These are phyloP conservation scores for Brenthis daphne DNA, from an alignment of 2,888 invertebrate species.

Conservation along the genomic window DNA sequence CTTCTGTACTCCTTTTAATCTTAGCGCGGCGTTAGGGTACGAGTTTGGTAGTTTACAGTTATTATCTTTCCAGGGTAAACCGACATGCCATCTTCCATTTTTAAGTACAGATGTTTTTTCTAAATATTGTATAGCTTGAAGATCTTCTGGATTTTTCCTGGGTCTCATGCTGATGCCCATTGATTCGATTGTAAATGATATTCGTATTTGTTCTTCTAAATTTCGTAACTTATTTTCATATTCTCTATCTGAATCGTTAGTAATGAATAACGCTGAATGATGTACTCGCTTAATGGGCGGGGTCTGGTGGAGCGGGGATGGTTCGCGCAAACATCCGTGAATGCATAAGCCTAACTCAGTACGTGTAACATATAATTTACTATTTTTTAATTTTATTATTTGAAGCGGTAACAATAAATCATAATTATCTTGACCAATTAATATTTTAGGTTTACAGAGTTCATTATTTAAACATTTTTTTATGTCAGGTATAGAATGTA, in stretches of 20 bases:
- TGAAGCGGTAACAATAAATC: constrained; percentile 42
- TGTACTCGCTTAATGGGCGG: neutral
- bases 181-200: neutral
- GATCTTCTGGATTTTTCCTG: constrained; percentile 17
- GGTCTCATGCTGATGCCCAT: neutral
- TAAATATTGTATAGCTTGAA: constrained; percentile 31
- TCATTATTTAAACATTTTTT: constrained; percentile 17
- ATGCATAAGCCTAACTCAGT: constrained; percentile 17
- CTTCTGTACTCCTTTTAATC: constrained; percentile 38
- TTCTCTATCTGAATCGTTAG: neutral
- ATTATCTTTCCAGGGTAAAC: constrained; percentile 41
- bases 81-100: constrained; percentile 40
- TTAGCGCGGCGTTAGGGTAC: constrained; percentile 31
- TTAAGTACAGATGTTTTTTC: constrained; percentile 34
- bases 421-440: constrained; percentile 48
- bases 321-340: constrained; percentile 10
- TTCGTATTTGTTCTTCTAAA: neutral
- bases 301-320: neutral
- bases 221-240: neutral
- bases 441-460: constrained; percentile 40
- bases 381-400: constrained; percentile 11
- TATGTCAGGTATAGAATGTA: constrained; percentile 24
- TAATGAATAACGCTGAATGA: neutral
- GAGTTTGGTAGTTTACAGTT: constrained; percentile 38
- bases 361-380: constrained; percentile 16